These are phyloP conservation scores for Alviniconcha marisindica DNA, from an alignment of 1,140 invertebrate species.

Conservation along the genomic window DNA sequence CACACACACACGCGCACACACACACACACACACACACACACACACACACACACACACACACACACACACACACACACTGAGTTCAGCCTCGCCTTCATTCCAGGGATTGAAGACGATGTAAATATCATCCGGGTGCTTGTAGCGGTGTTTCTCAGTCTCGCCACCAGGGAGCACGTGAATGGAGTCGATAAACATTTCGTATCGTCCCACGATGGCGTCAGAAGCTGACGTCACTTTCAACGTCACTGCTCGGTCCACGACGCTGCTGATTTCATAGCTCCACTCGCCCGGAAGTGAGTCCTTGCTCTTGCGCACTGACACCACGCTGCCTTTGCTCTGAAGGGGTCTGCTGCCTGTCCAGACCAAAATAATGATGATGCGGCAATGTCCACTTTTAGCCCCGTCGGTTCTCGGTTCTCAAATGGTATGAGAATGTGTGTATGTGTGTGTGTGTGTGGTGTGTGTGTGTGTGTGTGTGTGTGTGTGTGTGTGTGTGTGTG, in stretches of 20 bases:
- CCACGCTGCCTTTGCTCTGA: conserved; percentile 69
- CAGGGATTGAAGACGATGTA: conserved; percentile 93
- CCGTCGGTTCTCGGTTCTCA: no score
- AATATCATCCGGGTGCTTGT: conserved; percentile 75
- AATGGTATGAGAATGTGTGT: no score
- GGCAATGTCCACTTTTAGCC: no score
- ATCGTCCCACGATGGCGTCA: conserved; percentile 67
- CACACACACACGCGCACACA: not conserved
- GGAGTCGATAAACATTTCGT: conserved; percentile 70
- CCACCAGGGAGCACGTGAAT: conserved; percentile 53
- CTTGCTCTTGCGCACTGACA: conserved; percentile 58
- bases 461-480: no score
- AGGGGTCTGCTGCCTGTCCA: conserved; percentile 63
- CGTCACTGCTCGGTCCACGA: conserved; percentile 58
- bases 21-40: not conserved
- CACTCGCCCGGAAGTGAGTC: conserved; percentile 52
- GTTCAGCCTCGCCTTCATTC: conserved; percentile 81
- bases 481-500: no score
- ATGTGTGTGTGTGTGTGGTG: no score
- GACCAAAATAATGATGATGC: not conserved
- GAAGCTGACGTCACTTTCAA: conserved; percentile 62
- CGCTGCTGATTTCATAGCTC: conserved; percentile 59
- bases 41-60: not conserved
- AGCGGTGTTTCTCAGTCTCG: conserved; percentile 59
- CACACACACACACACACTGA: not conserved